Evolutionary conservation across 2,888 invertebrate genomes (phyloP).

Genomic region (Drosophila affinis): DNA sequence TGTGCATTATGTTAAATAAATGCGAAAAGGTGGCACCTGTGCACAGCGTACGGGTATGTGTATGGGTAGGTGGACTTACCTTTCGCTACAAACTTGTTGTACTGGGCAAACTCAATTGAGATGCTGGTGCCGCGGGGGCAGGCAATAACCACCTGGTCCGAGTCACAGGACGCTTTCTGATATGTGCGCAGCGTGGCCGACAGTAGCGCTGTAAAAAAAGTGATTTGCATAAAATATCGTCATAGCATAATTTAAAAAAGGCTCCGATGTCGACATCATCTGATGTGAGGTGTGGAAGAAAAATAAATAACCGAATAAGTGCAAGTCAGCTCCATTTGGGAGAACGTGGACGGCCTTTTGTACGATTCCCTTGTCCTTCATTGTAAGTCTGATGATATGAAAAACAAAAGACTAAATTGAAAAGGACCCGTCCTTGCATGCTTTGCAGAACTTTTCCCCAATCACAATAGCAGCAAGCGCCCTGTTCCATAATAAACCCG

Average conservation of each 20-base stretch:
- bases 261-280: neutral
- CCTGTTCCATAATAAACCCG: conserved; percentile 4
- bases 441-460: conserved; percentile 14
- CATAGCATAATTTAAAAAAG: neutral
- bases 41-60: too few species aligned
- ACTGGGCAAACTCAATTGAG: conserved; percentile 94
- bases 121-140: conserved; percentile 98
- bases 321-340: conserved; percentile 13
- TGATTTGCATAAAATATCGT: neutral
- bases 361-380: neutral
- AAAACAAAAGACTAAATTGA: conserved; percentile 55
- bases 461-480: conserved; percentile 17
- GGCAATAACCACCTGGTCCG: conserved; percentile 92
- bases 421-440: conserved; percentile 43
- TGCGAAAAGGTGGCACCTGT: neutral
- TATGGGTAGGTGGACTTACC: conserved; percentile 68
- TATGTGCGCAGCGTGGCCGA: conserved; percentile 95
- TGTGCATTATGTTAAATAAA: neutral
- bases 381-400: conserved; percentile 3
- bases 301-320: neutral
- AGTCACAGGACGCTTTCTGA: conserved; percentile 96
- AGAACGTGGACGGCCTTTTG: neutral
- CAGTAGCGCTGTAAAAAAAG: conserved; percentile 88
- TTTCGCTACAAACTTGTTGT: conserved; percentile 84
- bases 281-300: neutral